Evolutionary conservation across 2,888 invertebrate species (phyloP), one percentile per base, ranked within the genome.

Genomic region (Ophion costatus): DNA sequence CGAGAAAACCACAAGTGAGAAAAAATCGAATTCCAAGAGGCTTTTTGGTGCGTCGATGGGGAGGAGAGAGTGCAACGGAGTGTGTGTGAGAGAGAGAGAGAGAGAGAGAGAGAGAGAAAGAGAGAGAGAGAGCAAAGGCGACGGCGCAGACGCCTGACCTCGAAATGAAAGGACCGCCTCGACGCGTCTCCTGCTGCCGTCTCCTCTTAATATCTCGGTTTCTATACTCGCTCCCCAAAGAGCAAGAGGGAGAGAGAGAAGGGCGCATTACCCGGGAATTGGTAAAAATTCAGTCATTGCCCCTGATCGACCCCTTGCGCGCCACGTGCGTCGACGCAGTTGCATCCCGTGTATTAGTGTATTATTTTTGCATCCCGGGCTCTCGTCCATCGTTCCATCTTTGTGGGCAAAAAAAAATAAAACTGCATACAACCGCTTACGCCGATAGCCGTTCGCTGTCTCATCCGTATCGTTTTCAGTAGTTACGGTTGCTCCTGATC

Each of bases 71-170:
- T 71, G 63, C 70, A 78, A 61, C 57, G 29, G 45, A 70, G 38
- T 10, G 56, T 5, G 51, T 61, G 59, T 14, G 63, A 29, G 38
- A 17, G 74, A 74, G 24, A 45, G 51, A 59, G 45, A 69, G n/a
- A 51, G 80, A 80, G 67, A 51, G 63, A 61, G 73, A 69, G 74
- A 45, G 66, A 42, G 42, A 45, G 69, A 61, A 42, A 61, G 24
- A 56, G 74, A 45, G 42, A 29, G 74, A 57, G 20, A 38, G 69
- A 73, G 77, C 63, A 78, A 67, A 76, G 78, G 78, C 64, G 74
- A 81, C 82, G 67, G 76, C 82, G 85, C 87, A 88, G 86, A 87
- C 80, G 87, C 85, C 86, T 87, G 88, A 88, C 88, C 88, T 88
- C 88, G 87, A 83, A 86, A 86, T 81, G 85, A 86, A 87, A 87